Conservation (phyloP, 1,140 invertebrate genomes). For the Drosophila paulistorum region DNA sequence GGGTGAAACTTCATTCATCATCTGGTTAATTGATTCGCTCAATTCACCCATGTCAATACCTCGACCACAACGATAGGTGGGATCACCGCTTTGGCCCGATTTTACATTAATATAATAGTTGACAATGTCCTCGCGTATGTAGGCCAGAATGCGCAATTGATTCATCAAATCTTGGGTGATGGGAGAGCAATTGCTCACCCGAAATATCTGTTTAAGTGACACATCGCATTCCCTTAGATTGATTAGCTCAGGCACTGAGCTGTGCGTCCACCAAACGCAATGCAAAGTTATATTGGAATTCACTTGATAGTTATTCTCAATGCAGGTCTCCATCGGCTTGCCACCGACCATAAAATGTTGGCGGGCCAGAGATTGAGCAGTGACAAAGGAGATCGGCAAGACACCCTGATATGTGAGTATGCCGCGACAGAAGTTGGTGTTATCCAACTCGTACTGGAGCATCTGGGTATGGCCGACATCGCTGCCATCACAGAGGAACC, state of each 20-base stretch:
- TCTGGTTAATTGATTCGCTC: conserved; percentile 66
- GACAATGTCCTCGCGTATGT: conserved; percentile 77
- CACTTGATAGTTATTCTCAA: conserved; percentile 75
- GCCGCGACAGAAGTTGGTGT: conserved; percentile 57
- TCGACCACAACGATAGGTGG: conserved; percentile 65
- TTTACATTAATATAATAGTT: conserved; percentile 43
- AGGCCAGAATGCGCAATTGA: conserved; percentile 65
- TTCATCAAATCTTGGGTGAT: conserved; percentile 73
- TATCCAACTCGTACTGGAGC: conserved; percentile 64
- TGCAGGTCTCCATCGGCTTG: conserved; percentile 44
- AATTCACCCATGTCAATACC: conserved; percentile 75
- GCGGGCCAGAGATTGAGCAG: conserved; percentile 51
- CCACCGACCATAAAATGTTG: conserved; percentile 29
- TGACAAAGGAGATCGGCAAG: conserved; percentile 50
- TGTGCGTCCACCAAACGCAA: conserved; percentile 54
- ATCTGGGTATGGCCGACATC: conserved; percentile 62
- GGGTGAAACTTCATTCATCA: conserved; percentile 68
- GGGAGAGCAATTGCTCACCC: conserved; percentile 53
- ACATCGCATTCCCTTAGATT: conserved; percentile 67
- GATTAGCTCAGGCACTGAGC: conserved; percentile 47
- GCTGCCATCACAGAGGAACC: conserved; percentile 71
- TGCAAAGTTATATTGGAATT: conserved; percentile 62
- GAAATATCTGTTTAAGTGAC: conserved; percentile 62
- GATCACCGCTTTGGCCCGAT: conserved; percentile 42
- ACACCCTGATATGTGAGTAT: conserved; percentile 63